These are phyloP conservation scores for Radopholus similis DNA, from an alignment of 1,140 invertebrate genomes.

Conservation along the genomic window DNA sequence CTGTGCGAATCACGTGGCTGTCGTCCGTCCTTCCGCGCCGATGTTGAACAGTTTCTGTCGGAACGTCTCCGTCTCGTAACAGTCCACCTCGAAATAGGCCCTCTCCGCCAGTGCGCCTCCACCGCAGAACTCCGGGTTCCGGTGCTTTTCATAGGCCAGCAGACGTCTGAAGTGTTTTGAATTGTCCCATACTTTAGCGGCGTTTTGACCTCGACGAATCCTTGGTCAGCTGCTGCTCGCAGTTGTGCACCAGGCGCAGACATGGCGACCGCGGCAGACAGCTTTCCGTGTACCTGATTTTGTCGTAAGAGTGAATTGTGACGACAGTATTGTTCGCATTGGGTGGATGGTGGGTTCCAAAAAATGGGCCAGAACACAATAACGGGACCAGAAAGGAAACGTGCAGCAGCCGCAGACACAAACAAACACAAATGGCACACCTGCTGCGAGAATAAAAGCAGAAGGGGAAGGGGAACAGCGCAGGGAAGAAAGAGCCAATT, in stretches of 20 bases:
- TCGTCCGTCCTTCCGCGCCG: neutral
- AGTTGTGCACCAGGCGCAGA: conserved; percentile 61
- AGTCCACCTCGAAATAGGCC: conserved; percentile 26
- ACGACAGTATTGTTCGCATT: too few relatives aligned
- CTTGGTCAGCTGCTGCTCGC: conserved; percentile 61
- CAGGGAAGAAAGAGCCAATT: too few relatives aligned
- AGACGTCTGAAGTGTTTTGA: conserved; percentile 38
- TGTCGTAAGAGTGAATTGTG: conserved; percentile 1
- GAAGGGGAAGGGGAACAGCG: too few relatives aligned
- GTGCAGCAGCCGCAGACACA: too few relatives aligned
- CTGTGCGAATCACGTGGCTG: too few relatives aligned
- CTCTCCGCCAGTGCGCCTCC: conserved; percentile 10
- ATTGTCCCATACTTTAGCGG: neutral
- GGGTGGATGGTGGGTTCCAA: too few relatives aligned
- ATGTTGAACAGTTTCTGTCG: conserved; percentile 44
- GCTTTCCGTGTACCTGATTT: conserved; percentile 61
- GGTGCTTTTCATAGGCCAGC: conserved; percentile 44
- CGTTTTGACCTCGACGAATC: conserved; percentile 37
- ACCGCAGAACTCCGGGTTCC: neutral
- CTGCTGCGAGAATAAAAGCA: too few relatives aligned
- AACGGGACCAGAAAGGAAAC: too few relatives aligned
- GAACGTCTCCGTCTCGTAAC: conserved; percentile 38
- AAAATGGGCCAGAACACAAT: too few relatives aligned
- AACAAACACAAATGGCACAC: too few relatives aligned
- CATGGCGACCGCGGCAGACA: conserved; percentile 62